Evolutionary conservation across 2,797 vertebrate genomes (phyloP).

Genomic region (Lagocephalus sceleratus): DNA sequence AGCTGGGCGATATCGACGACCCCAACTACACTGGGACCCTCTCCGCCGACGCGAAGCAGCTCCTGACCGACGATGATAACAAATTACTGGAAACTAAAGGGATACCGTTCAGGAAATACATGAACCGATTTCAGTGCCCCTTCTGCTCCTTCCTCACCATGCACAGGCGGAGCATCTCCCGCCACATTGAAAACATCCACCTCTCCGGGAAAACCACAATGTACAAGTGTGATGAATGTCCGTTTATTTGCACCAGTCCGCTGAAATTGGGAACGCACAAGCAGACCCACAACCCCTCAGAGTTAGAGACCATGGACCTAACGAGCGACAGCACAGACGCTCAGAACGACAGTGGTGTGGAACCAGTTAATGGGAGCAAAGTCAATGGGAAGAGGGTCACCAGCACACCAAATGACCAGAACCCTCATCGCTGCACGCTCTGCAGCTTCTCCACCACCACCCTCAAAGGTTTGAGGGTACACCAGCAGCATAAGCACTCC

Average conservation of each 20-base stretch:
- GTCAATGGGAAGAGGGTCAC: conserved; percentile 87
- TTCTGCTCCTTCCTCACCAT: conserved; percentile 98
- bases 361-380: conserved; percentile 81
- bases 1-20: conserved; percentile 89
- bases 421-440: conserved; percentile 91
- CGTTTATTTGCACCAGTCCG: conserved; percentile 95
- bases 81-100: conserved; percentile 97
- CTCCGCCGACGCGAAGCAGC: conserved; percentile 85
- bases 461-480: conserved; percentile 95
- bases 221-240: conserved; percentile 96
- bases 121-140: conserved; percentile 97
- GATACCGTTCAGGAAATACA: conserved; percentile 92
- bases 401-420: conserved; percentile 76
- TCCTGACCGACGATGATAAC: conserved; percentile 92
- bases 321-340: conserved; percentile 83
- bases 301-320: conserved; percentile 89
- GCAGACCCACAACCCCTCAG: conserved; percentile 85
- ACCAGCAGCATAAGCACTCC: conserved; percentile 98
- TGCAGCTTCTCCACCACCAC: conserved; percentile 96
- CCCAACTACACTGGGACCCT: conserved; percentile 86
- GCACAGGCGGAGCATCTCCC: conserved; percentile 95
- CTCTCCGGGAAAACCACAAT: conserved; percentile 93
- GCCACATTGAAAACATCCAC: conserved; percentile 98
- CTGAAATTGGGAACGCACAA: conserved; percentile 91
- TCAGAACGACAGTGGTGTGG: conserved; percentile 73